Percentiles rank a stretch among this genome's conserved stretches.
These are phyloP conservation scores for Phymanthus crucifer DNA, from an alignment of 92 coral and sea anemone species.

Conservation along the genomic window DNA sequence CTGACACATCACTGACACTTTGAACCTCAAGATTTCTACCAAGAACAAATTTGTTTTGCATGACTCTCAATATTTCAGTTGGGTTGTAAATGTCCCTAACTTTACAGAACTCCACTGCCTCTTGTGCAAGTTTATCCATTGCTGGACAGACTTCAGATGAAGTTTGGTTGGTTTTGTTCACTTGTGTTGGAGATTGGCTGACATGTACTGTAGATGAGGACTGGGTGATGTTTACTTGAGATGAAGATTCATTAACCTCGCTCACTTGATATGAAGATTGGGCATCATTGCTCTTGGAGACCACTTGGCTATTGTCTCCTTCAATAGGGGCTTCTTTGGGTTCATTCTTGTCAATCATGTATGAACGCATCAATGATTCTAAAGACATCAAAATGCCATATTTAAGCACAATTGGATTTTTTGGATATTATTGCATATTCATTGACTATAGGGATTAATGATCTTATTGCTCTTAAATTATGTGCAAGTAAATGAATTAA, in stretches of 20 bases:
- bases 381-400: neutral
- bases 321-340: neutral
- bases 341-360: neutral
- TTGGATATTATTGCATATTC: neutral
- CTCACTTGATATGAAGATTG: neutral
- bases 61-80: neutral
- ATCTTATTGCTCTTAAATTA: neutral
- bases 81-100: neutral
- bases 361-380: neutral
- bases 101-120: neutral
- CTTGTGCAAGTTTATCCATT: neutral
- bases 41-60: neutral
- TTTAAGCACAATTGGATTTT: neutral
- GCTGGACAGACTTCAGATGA: neutral
- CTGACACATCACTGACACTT: neutral
- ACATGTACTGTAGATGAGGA: too few species aligned
- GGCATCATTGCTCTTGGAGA: neutral
- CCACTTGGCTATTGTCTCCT: neutral
- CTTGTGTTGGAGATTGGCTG: too few species aligned
- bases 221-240: neutral
- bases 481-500: too few species aligned
- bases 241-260: neutral
- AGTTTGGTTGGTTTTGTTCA: neutral
- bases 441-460: neutral
- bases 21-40: neutral